These are phyloP conservation scores for Myoxocephalus aenaeus DNA, from an alignment of 2,797 vertebrate species.

Conservation along the genomic window DNA sequence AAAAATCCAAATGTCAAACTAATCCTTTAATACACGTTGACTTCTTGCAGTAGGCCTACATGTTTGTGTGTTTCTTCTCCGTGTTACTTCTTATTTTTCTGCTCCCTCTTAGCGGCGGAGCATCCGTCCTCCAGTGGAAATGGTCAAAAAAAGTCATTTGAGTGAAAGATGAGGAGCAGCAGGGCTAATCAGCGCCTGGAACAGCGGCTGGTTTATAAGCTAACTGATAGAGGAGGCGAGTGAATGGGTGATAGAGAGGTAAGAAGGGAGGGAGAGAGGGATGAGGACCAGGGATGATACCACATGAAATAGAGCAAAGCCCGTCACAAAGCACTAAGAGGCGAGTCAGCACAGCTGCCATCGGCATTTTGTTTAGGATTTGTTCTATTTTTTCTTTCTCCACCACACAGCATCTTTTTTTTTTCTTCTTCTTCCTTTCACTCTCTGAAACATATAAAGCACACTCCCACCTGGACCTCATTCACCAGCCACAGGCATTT, in stretches of 20 bases:
- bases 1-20: slow-evolving; percentile 20
- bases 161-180: slow-evolving; percentile 44
- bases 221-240: slow-evolving; percentile 56
- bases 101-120: neutral
- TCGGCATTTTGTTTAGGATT: slow-evolving; percentile 75
- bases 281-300: slow-evolving; percentile 66
- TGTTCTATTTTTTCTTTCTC: slow-evolving; percentile 56
- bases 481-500: slow-evolving; percentile 80
- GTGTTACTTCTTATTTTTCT: neutral
- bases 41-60: neutral
- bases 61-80: slow-evolving; percentile 14
- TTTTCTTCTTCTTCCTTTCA: slow-evolving; percentile 58
- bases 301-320: slow-evolving; percentile 75
- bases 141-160: slow-evolving; percentile 44
- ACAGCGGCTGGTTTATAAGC: slow-evolving; percentile 45
- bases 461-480: slow-evolving; percentile 81
- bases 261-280: slow-evolving; percentile 67
- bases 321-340: slow-evolving; percentile 78
- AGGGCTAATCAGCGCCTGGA: slow-evolving; percentile 50
- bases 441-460: slow-evolving; percentile 76
- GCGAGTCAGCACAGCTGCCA: slow-evolving; percentile 76
- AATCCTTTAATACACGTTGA: slow-evolving; percentile 22
- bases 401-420: slow-evolving; percentile 42
- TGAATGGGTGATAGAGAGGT: slow-evolving; percentile 71
- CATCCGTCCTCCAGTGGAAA: slow-evolving; percentile 9